Evolutionary conservation across 2,888 invertebrate genomes (phyloP), one percentile per base, ranked within the genome.

Genomic region (Trachelus troglodyta): DNA sequence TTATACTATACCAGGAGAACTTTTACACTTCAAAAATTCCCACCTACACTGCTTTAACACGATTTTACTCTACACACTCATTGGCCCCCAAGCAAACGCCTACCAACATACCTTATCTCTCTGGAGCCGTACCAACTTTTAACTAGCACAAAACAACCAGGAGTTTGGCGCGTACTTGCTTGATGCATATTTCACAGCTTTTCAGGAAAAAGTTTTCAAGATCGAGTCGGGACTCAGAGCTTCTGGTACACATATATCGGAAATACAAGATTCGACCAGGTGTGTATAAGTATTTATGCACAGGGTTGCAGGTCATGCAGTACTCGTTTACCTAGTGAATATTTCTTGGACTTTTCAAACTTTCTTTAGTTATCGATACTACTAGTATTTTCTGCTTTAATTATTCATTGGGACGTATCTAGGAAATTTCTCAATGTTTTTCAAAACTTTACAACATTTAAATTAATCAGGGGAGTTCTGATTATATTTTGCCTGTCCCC

Each of bases 71-170:
- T 23, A 56, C 56, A 71, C 71, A 33, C 15, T 71, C 71, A 11
- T 31, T 34, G 33, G 71, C 30, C 71, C 12, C 31, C 71, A 34
- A 31, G 12, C 71, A 71, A 71, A 33, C 31, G 33, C 71, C 71
- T 56, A 56, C 31, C 71, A 71, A 15, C 33, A 31, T 79, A 81
- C 79, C 83, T 78, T 83, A 80, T 83, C 81, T 83, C 80, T 81
- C 76, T 83, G 83, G 83, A 81, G 75, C 56, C 69, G 73, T 77
- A 81, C 83, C 83, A 83, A 83, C 81, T 83, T 83, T 83, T 83
- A 83, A 83, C 81, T 83, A 83, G 83, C 83, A 77, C 81, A 80
- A 83, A 80, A 83, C 80, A 83, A 82, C 71, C 31, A 80, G 73
- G 76, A 76, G 76, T 82, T 81, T 82, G 82, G 82, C 81, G 81